phyloP scores from a whole-genome alignment of 2,888 invertebrate genomes.

The Mamestra brassicae region DNA sequence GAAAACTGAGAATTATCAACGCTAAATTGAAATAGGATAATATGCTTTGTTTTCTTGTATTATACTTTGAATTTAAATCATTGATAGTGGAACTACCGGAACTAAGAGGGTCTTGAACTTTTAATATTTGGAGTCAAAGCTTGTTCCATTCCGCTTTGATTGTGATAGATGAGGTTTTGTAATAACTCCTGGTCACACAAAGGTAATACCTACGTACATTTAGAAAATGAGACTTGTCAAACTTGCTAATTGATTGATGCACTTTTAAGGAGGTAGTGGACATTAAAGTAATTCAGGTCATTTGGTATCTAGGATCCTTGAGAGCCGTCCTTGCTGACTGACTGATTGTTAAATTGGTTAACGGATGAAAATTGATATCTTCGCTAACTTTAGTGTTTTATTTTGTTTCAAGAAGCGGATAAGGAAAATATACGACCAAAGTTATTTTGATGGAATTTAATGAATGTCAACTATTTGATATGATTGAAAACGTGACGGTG shows the following conservation, averaged over 20 bases:
- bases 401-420: neutral
- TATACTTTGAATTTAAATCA: slow-evolving; percentile 1
- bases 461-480: slow-evolving; percentile 5
- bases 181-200: neutral
- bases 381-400: neutral
- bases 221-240: neutral
- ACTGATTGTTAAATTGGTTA: neutral
- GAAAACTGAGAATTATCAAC: slow-evolving; percentile 33
- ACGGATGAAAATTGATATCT: slow-evolving; percentile 6
- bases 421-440: neutral
- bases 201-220: neutral
- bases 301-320: too few relatives aligned
- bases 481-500: slow-evolving; percentile 1
- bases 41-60: slow-evolving; percentile 13
- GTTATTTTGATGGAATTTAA: slow-evolving; percentile 5
- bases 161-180: slow-evolving; percentile 21
- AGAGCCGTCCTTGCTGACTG: too few relatives aligned
- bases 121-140: neutral
- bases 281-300: neutral
- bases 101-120: neutral
- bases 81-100: neutral
- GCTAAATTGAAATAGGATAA: slow-evolving; percentile 5
- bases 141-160: slow-evolving; percentile 10
- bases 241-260: slow-evolving; percentile 22
- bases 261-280: neutral